Base-by-base conservation (phyloP, 1,140 invertebrate species). In the Drosophila rhopaloa region DNA sequence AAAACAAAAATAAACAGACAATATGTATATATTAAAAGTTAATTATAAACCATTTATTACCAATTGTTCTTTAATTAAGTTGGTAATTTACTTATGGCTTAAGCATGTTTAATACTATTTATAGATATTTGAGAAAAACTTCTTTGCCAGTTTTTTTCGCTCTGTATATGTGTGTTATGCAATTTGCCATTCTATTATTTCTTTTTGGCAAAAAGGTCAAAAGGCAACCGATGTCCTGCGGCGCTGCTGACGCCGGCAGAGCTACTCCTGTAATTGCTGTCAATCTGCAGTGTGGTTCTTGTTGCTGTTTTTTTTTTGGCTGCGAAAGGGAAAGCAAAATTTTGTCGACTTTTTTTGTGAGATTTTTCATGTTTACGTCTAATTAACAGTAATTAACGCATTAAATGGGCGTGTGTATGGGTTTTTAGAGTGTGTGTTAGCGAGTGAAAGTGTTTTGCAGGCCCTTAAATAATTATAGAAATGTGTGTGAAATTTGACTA, bases 321-420 rank as follows among this genome's bases (percentile, higher is more conserved):
- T 60, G 51, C 13, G 59, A 83, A 86, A 86, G 83, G 71, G 83
- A 86, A 89, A 83, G 79, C 83, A 19, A 70, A 13, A 62, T 61
- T 70, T 71, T 68, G 59, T 56, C 37, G 19, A 38, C 53, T 58
- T 58, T 50, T 61, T 70, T 41, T 59, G 46, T 75, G 71, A 29
- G 40, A 71, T 58, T 58, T 71, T 74, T 78, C 67, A 74, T 83
- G 76, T 89, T 88, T 88, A 79, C 53, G 71, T 79, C 83, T 86
- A 86, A 86, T 86, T 86, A 88, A 76, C 76, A 61, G 83, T 86
- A 88, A 88, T 86, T 86, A 88, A 86, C 83, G 83, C 83, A 86
- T 88, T 88, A 73, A 79, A 72, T 51, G 66, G 83, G 79, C 62
- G 79, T 70, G 44, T 67, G 56, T 68, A 24, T 35, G 56, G 53